Evolutionary conservation across 2,113 vertebrate species (phyloP).

Genomic region (Mixornis gularis): DNA sequence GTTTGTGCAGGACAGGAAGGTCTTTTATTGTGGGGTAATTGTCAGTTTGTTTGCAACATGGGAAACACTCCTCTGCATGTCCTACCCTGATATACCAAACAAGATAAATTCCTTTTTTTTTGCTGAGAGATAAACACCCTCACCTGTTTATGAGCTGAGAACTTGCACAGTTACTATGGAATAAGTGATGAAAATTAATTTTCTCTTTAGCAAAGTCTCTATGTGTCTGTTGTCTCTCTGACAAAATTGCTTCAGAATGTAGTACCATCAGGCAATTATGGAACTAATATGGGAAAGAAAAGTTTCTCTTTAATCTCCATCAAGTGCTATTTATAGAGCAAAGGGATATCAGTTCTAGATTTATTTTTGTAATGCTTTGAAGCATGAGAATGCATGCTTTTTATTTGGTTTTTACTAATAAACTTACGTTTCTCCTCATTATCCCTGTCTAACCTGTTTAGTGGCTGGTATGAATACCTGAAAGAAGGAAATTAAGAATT

Average conservation of each 20-base stretch:
- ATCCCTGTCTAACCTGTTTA: neutral
- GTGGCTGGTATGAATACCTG: neutral
- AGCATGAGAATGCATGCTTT: neutral
- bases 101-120: neutral
- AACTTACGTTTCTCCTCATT: neutral
- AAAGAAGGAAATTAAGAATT: neutral
- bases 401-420: neutral
- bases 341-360: neutral
- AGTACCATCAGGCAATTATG: neutral
- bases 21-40: accelerated
- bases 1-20: neutral
- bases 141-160: neutral
- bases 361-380: neutral
- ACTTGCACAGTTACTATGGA: neutral
- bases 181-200: neutral
- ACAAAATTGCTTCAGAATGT: neutral
- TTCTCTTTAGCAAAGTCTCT: neutral
- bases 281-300: neutral
- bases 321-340: neutral
- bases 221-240: neutral
- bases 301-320: neutral
- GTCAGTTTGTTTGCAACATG: neutral
- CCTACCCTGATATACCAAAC: neutral
- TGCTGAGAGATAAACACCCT: neutral
- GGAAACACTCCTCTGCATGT: neutral